These are phyloP conservation scores for Leptothorax acervorum DNA, from an alignment of 2,888 invertebrate genomes.

Conservation along the genomic window DNA sequence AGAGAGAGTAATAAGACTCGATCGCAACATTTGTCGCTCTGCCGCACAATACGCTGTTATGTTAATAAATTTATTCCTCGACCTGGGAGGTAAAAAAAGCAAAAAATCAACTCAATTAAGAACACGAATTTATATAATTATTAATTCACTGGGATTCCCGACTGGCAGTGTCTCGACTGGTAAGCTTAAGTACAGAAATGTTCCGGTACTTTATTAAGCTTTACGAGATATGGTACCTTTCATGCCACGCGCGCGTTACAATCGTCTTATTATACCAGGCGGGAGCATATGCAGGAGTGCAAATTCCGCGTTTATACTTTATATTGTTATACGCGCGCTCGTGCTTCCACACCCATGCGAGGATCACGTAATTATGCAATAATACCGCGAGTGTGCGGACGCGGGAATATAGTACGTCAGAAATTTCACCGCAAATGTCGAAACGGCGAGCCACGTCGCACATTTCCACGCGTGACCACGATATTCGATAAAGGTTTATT, in stretches of 20 bases:
- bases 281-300: not conserved
- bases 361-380: slow-evolving; percentile 26
- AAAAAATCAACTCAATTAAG: not conserved
- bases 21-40: not conserved
- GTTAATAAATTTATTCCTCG: not conserved
- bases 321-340: not conserved
- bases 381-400: not conserved
- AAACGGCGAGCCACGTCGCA: slow-evolving; percentile 34
- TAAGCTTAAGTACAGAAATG: not conserved
- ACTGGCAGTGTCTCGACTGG: not conserved
- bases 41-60: not conserved
- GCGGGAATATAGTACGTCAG: slow-evolving; percentile 12
- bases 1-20: no score
- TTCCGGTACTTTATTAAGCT: not conserved
- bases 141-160: not conserved
- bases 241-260: not conserved
- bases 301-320: slow-evolving; percentile 17
- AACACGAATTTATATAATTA: not conserved
- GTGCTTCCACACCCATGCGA: not conserved
- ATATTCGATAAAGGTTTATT: slow-evolving; percentile 52
- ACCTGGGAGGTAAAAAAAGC: not conserved
- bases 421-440: slow-evolving; percentile 45
- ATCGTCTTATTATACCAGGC: slow-evolving; percentile 11
- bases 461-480: slow-evolving; percentile 46
- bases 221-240: not conserved